phyloP scores from a whole-genome alignment of 2,888 invertebrate genomes.

The Tipula lateralis region DNA sequence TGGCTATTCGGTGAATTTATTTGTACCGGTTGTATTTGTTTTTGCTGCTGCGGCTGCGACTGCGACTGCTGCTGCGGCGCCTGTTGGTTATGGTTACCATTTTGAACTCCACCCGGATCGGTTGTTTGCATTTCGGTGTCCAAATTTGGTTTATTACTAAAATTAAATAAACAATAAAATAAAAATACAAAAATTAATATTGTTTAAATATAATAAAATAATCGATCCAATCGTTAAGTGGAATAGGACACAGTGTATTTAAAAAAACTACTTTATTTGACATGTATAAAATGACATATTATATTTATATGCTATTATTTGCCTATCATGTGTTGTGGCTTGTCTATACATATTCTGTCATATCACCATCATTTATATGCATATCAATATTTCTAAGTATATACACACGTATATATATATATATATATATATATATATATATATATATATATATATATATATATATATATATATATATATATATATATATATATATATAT shows the following conservation, averaged over 20 bases:
- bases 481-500: no score
- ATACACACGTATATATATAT: background rate
- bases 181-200: no score
- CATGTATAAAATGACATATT: background rate
- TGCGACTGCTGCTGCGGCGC: constrained; percentile 34
- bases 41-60: constrained; percentile 35
- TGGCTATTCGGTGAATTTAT: constrained; percentile 33
- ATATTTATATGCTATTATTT: background rate
- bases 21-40: constrained; percentile 41
- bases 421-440: background rate
- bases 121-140: constrained; percentile 47
- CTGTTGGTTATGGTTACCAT: constrained; percentile 38
- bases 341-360: background rate
- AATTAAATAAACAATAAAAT: constrained; percentile 32
- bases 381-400: background rate
- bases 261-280: background rate
- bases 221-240: background rate
- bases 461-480: no score
- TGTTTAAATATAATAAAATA: background rate
- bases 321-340: background rate
- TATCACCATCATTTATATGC: background rate
- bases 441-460: no score
- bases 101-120: constrained; percentile 43
- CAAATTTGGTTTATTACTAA: constrained; percentile 32
- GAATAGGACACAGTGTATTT: background rate